Evolutionary conservation across 1,140 invertebrate species (phyloP).

Genomic region (Aleiodes sp.): DNA sequence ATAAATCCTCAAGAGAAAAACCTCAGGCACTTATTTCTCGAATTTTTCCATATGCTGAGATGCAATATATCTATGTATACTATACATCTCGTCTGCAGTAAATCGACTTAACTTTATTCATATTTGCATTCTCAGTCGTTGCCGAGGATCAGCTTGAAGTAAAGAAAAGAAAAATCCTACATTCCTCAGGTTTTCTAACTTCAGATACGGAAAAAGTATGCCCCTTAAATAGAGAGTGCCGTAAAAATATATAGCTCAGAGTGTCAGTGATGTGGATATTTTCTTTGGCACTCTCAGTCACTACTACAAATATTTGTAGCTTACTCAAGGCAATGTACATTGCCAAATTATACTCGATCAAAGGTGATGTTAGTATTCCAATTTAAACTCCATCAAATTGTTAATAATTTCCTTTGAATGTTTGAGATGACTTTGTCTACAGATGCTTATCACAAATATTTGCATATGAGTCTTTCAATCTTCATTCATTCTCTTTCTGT

Average conservation of each 20-base stretch:
- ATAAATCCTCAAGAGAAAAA: conserved; percentile 18
- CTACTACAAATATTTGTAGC: conserved; percentile 29
- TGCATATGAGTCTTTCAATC: neutral
- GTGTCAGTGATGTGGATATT: conserved; percentile 21
- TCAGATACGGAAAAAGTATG: neutral
- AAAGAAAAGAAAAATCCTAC: conserved; percentile 17
- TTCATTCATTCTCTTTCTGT: too few relatives aligned
- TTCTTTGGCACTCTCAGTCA: neutral
- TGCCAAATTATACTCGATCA: too few relatives aligned
- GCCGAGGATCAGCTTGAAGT: conserved; percentile 1
- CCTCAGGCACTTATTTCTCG: conserved; percentile 19
- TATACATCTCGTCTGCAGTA: neutral
- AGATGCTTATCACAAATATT: too few relatives aligned
- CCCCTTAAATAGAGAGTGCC: neutral
- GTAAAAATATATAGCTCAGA: neutral
- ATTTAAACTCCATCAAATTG: neutral
- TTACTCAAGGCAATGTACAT: neutral
- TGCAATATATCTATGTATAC: neutral
- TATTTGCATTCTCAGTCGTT: conserved; percentile 27
- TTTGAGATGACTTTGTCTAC: too few relatives aligned
- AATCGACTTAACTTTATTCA: conserved; percentile 28
- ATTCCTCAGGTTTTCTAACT: neutral
- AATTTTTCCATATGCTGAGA: neutral
- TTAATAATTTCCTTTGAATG: neutral
- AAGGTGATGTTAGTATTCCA: neutral